phyloP scores from a whole-genome alignment of 2,888 invertebrate species.

The Drosophila nigricruria region DNA sequence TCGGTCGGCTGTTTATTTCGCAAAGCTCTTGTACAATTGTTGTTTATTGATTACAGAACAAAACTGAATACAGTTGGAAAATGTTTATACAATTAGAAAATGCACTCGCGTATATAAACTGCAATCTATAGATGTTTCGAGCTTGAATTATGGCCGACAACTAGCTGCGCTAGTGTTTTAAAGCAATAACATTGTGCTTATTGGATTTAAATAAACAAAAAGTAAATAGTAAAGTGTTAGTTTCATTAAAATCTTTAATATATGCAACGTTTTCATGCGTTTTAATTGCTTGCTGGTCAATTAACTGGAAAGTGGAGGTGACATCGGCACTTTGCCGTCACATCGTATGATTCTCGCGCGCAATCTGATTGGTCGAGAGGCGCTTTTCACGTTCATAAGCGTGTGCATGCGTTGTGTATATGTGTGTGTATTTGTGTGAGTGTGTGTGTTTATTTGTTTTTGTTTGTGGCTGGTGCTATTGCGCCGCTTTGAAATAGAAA shows the following conservation, averaged over 20 bases:
- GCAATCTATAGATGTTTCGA: not conserved
- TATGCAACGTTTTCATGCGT: conserved; percentile 1
- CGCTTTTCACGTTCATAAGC: conserved; percentile 49
- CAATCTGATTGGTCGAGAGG: conserved; percentile 81
- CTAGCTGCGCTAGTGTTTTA: conserved; percentile 21
- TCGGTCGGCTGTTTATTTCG: conserved; percentile 15
- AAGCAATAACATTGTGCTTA: conserved; percentile 25
- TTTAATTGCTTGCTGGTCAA: conserved; percentile 17
- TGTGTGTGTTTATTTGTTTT: conserved; percentile 30
- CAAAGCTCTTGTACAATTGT: conserved; percentile 19
- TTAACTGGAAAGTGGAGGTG: conserved; percentile 33
- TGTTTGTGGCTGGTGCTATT: conserved; percentile 52
- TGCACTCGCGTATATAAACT: conserved; percentile 11
- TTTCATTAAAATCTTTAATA: not conserved
- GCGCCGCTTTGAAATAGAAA: conserved; percentile 63
- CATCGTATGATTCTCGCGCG: conserved; percentile 84
- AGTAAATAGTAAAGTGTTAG: not conserved
- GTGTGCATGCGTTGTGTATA: conserved; percentile 24
- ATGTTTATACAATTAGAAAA: not conserved
- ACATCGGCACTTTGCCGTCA: conserved; percentile 69
- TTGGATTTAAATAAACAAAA: conserved; percentile 5
- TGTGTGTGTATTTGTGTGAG: conserved; percentile 11
- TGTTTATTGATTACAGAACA: conserved; percentile 18
- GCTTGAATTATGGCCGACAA: conserved; percentile 31
- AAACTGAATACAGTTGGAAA: conserved; percentile 8